Conservation (phyloP, 1,140 invertebrate genomes). For the Drosophila navojoa region DNA sequence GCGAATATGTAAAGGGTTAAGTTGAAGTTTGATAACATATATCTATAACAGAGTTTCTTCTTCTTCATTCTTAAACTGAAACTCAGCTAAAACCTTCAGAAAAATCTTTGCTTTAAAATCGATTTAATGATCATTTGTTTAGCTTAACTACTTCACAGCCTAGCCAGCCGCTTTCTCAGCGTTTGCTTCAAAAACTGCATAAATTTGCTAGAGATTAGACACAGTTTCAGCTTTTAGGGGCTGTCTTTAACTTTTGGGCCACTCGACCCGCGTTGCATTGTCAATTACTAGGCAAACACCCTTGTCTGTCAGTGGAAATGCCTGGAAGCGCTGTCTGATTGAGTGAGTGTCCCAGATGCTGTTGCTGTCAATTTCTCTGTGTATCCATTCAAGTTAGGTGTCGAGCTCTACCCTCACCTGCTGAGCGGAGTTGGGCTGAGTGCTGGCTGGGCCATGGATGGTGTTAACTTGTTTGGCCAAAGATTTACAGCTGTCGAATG, state of each 20-base stretch:
- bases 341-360: constrained; percentile 35
- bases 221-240: not conserved
- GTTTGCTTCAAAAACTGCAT: not conserved
- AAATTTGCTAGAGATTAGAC: not conserved
- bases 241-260: not conserved
- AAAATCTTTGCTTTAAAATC: no score
- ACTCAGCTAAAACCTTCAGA: no score
- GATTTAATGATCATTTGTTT: no score
- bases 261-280: constrained; percentile 3
- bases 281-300: constrained; percentile 17
- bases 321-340: constrained; percentile 61
- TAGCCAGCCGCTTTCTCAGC: no score
- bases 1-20: no score
- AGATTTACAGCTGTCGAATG: constrained; percentile 65
- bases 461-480: constrained; percentile 75
- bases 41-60: no score
- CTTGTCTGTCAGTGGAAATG: constrained; percentile 30
- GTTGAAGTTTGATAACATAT: no score
- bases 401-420: constrained; percentile 27
- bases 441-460: constrained; percentile 39
- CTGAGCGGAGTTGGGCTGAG: not conserved
- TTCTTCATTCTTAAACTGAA: no score
- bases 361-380: not conserved
- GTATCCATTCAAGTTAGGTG: constrained; percentile 7
- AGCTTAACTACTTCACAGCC: no score